Evolutionary conservation across 2,797 vertebrate species (phyloP).

Genomic region (Odontamblyopus rebecca): DNA sequence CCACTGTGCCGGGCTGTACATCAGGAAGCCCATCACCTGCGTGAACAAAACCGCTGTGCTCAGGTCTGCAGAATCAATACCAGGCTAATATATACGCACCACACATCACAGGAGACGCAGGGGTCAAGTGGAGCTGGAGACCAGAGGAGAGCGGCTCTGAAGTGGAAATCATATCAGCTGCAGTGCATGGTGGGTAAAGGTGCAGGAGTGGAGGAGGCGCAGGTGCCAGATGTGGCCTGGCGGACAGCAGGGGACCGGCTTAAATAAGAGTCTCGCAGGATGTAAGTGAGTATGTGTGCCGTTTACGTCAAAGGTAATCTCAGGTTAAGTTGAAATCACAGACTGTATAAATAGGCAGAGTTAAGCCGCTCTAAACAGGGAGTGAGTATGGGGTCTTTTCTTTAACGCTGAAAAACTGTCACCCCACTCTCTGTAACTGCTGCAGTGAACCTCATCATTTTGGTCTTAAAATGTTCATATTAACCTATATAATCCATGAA

Average conservation of each 20-base stretch:
- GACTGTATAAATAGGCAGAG: too few species aligned
- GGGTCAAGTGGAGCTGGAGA: neutral
- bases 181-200: neutral
- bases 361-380: too few species aligned
- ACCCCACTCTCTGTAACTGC: too few species aligned
- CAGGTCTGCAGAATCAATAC: constrained; percentile 10
- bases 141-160: neutral
- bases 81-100: neutral
- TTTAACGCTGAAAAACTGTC: too few species aligned
- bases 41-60: neutral
- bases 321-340: too few species aligned
- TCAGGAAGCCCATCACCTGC: neutral
- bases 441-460: too few species aligned
- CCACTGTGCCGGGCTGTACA: neutral
- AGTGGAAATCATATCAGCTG: constrained; percentile 9
- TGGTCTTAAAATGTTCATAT: too few species aligned
- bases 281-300: constrained; percentile 10
- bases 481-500: too few species aligned
- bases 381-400: too few species aligned
- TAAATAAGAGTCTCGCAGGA: neutral
- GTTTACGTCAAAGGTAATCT: neutral
- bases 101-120: neutral
- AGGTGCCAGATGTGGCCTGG: constrained; percentile 20
- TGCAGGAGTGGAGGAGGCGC: constrained; percentile 8
- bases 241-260: constrained; percentile 5